Percentiles rank a stretch among this genome's conserved stretches.
Evolutionary conservation across 2,113 vertebrate genomes (phyloP).

Genomic region (Condylura cristata): DNA sequence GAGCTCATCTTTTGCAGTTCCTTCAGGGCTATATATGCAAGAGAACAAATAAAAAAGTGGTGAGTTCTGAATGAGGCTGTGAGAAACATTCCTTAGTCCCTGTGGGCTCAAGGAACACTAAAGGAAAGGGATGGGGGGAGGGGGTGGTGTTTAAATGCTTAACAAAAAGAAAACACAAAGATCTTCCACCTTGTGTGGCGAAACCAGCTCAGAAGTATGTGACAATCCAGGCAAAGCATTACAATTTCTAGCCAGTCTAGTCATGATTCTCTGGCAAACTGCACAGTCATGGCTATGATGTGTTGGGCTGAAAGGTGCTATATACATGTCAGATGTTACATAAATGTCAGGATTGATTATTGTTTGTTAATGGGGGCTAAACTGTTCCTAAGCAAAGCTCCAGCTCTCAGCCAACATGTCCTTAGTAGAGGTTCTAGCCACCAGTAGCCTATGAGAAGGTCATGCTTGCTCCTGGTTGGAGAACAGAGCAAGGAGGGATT

Average conservation of each 20-base stretch:
- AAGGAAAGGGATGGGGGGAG: background rate
- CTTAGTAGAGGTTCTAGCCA: constrained; percentile 21
- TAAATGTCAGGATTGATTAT: constrained; percentile 70
- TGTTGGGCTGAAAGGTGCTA: constrained; percentile 34
- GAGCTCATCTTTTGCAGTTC: background rate
- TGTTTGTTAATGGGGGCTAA: constrained; percentile 59
- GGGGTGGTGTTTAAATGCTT: background rate
- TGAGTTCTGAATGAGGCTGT: background rate
- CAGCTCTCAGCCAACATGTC: background rate
- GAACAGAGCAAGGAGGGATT: background rate
- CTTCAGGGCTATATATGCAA: constrained; percentile 6
- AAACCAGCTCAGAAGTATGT: constrained; percentile 33
- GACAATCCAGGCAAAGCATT: constrained; percentile 1
- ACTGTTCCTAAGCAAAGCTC: constrained; percentile 59
- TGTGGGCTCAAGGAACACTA: background rate
- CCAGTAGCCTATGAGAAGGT: background rate
- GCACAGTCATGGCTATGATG: constrained; percentile 65
- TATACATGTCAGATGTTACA: constrained; percentile 69
- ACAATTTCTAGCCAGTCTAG: constrained; percentile 51
- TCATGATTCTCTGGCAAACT: constrained; percentile 65
- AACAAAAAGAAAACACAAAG: constrained; percentile 39
- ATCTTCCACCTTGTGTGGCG: constrained; percentile 30
- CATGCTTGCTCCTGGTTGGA: background rate
- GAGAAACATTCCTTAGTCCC: background rate
- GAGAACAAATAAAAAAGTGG: background rate